Conservation (phyloP, 2,797 vertebrate species). For the Florisuga fusca region DNA sequence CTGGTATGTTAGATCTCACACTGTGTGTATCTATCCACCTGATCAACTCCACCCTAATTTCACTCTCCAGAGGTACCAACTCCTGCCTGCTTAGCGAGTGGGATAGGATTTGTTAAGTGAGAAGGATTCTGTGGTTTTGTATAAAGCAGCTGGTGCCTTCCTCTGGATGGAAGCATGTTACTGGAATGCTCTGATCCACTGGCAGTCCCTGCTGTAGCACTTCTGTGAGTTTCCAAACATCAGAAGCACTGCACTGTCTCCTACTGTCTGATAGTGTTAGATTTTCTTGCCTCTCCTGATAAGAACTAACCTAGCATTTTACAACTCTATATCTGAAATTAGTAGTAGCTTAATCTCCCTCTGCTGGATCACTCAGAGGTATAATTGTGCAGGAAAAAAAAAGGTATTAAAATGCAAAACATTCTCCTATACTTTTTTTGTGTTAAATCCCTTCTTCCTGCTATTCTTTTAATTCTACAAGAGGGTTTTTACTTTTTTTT, state of each 20-base stretch:
- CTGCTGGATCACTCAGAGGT: slow-evolving; percentile 74
- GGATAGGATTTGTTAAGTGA: neutral
- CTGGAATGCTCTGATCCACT: fast-evolving
- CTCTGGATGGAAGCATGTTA: neutral
- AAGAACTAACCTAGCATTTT: slow-evolving; percentile 63
- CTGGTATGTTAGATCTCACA: fast-evolving
- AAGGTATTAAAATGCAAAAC: slow-evolving; percentile 82
- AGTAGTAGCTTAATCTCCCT: slow-evolving; percentile 75
- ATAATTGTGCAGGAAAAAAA: slow-evolving; percentile 81
- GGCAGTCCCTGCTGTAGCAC: neutral
- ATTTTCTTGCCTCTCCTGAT: slow-evolving; percentile 3
- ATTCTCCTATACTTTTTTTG: slow-evolving; percentile 68
- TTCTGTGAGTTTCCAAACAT: neutral
- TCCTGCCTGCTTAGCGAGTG: neutral
- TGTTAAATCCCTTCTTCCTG: slow-evolving; percentile 73
- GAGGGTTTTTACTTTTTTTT: slow-evolving; percentile 35
- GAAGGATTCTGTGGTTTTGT: neutral
- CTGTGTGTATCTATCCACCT: neutral
- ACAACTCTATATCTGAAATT: slow-evolving; percentile 67
- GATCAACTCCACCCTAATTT: fast-evolving
- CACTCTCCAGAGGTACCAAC: neutral
- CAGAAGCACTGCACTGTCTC: neutral
- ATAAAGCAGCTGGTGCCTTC: neutral
- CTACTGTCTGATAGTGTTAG: neutral
- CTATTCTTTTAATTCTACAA: slow-evolving; percentile 75